Conservation (phyloP, 2,888 invertebrate genomes). For the Caenorhabditis plicata region DNA sequence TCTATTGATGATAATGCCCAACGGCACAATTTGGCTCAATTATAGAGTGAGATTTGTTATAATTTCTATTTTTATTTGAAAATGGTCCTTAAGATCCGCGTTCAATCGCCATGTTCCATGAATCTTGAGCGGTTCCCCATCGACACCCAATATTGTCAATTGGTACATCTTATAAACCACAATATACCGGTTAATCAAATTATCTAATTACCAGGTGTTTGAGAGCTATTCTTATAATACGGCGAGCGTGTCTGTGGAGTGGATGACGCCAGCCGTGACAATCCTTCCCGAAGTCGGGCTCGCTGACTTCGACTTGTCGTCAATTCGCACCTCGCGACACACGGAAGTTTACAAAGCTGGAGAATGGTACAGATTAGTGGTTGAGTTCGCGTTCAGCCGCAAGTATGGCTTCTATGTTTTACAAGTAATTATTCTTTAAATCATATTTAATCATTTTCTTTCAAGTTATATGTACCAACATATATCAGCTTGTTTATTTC, state of each 20-base stretch:
- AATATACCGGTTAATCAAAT: too few species aligned
- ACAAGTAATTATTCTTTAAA: slow-evolving; percentile 27
- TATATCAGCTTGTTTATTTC: slow-evolving; percentile 61
- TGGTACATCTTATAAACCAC: too few species aligned
- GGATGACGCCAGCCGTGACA: slow-evolving; percentile 57
- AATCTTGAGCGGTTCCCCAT: slow-evolving; percentile 58
- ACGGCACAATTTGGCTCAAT: slow-evolving; percentile 63
- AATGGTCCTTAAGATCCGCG: slow-evolving; percentile 50
- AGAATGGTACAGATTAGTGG: slow-evolving; percentile 60
- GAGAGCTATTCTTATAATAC: slow-evolving; percentile 63
- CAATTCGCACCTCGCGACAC: slow-evolving; percentile 43
- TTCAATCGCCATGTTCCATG: slow-evolving; percentile 59
- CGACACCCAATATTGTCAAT: slow-evolving; percentile 42
- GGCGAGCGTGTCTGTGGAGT: slow-evolving; percentile 57
- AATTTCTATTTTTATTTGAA: too few species aligned
- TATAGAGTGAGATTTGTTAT: slow-evolving; percentile 46
- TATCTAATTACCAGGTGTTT: too few species aligned
- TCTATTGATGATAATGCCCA: slow-evolving; percentile 58
- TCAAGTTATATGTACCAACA: slow-evolving; percentile 57
- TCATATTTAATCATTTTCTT: not conserved
- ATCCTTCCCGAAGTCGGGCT: slow-evolving; percentile 48
- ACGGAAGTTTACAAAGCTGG: slow-evolving; percentile 59
- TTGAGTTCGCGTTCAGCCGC: slow-evolving; percentile 55
- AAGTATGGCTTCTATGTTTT: slow-evolving; percentile 59
- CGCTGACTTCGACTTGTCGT: slow-evolving; percentile 49